A percentile compares a stretch with the other conserved stretches of the same genome.
Conservation (phyloP, 1,140 invertebrate genomes). For the Batillaria attramentaria region DNA sequence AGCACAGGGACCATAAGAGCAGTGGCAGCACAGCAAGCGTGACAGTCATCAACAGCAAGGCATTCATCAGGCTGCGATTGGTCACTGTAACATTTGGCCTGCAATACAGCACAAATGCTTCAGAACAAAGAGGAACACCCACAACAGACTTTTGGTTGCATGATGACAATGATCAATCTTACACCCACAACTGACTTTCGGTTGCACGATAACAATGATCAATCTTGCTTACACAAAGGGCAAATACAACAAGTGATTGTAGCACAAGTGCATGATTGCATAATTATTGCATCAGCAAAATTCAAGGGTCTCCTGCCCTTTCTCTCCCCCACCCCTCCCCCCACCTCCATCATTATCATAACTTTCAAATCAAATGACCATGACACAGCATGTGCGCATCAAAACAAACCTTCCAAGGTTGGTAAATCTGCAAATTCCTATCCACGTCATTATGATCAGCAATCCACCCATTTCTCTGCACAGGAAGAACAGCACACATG, state of each 20-base stretch:
- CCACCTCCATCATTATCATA: too few relatives aligned
- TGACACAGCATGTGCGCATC: neutral
- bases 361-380: too few relatives aligned
- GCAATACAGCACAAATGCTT: constrained; percentile 26
- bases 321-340: too few relatives aligned
- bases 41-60: constrained; percentile 51
- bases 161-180: too few relatives aligned
- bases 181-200: too few relatives aligned
- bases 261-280: neutral
- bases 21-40: constrained; percentile 54
- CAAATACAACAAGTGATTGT: too few relatives aligned
- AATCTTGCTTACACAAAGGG: too few relatives aligned
- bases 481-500: too few relatives aligned
- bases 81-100: constrained; percentile 40
- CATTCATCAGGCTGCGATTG: constrained; percentile 53
- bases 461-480: constrained; percentile 60
- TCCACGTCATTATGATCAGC: constrained; percentile 59
- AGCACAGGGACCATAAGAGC: constrained; percentile 58
- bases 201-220: too few relatives aligned
- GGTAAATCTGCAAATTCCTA: constrained; percentile 53
- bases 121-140: too few relatives aligned
- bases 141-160: too few relatives aligned
- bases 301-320: neutral
- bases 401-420: constrained; percentile 52
- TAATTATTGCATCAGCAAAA: neutral